A percentile compares a stretch with the other conserved stretches of the same genome.
Evolutionary conservation across 2,888 invertebrate species (phyloP).

Genomic region (Luperina nickerlii): DNA sequence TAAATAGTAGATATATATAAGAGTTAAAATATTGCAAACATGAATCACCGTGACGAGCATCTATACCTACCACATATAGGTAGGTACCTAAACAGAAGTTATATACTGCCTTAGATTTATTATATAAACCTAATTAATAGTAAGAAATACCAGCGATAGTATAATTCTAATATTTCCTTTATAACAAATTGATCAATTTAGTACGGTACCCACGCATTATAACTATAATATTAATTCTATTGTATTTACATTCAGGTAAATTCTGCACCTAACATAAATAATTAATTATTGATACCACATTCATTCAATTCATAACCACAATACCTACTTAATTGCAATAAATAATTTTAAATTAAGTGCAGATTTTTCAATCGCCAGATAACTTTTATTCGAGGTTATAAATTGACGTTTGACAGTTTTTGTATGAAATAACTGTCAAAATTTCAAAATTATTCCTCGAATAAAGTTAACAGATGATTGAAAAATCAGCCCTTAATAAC

Average conservation of each 20-base stretch:
- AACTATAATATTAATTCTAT: slow-evolving; percentile 1
- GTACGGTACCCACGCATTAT: neutral
- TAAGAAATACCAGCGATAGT: neutral
- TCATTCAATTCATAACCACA: neutral
- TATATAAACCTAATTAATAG: neutral
- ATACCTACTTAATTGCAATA: neutral
- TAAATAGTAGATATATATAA: neutral
- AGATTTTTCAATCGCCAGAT: too few species aligned
- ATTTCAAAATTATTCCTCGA: too few species aligned
- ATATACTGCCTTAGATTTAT: neutral
- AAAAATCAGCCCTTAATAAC: too few species aligned
- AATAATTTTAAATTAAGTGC: neutral
- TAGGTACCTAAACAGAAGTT: neutral
- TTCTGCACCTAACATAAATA: too few species aligned
- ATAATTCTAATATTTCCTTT: neutral
- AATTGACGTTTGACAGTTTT: too few species aligned
- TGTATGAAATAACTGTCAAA: too few species aligned
- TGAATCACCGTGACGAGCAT: too few species aligned
- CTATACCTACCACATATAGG: neutral
- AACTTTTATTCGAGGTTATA: too few species aligned
- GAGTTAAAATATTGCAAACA: neutral
- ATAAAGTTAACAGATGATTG: too few species aligned
- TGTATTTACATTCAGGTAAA: neutral
- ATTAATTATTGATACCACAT: neutral
- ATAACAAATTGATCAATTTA: neutral